phyloP scores from a whole-genome alignment of 2,888 invertebrate genomes.

The Polyommatus iphigenia region DNA sequence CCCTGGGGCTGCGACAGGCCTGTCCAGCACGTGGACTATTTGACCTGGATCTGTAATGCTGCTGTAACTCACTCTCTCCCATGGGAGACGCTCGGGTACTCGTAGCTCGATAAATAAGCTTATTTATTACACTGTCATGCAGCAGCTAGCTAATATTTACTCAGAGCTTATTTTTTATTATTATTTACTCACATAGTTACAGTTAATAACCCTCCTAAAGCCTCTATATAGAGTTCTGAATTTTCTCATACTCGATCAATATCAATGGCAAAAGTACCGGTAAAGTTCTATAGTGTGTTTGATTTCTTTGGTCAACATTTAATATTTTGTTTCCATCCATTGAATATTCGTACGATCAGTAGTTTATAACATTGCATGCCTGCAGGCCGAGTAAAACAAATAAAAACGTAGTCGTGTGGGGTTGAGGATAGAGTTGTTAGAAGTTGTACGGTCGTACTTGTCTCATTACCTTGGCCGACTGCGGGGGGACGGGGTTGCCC shows the following conservation, averaged over 20 bases:
- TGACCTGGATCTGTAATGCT: conserved; percentile 6
- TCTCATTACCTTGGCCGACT: neutral
- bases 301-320: too few relatives aligned
- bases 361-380: too few relatives aligned
- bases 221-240: too few relatives aligned
- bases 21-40: neutral
- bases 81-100: neutral
- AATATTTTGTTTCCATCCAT: too few relatives aligned
- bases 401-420: neutral
- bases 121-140: neutral
- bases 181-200: too few relatives aligned
- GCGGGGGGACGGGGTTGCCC: neutral
- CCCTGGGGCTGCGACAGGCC: neutral
- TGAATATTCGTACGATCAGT: too few relatives aligned
- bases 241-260: too few relatives aligned
- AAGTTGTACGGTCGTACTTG: neutral
- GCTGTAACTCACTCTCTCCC: conserved; percentile 5
- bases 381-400: neutral
- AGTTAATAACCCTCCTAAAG: too few relatives aligned
- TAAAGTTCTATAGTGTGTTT: too few relatives aligned
- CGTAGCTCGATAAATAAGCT: neutral
- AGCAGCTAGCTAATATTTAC: too few relatives aligned
- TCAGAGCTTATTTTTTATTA: too few relatives aligned
- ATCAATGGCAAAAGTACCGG: too few relatives aligned
- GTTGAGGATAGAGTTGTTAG: neutral